These are phyloP conservation scores for Hydrolagus affinis DNA, from an alignment of 2,113 vertebrate genomes.

Conservation along the genomic window DNA sequence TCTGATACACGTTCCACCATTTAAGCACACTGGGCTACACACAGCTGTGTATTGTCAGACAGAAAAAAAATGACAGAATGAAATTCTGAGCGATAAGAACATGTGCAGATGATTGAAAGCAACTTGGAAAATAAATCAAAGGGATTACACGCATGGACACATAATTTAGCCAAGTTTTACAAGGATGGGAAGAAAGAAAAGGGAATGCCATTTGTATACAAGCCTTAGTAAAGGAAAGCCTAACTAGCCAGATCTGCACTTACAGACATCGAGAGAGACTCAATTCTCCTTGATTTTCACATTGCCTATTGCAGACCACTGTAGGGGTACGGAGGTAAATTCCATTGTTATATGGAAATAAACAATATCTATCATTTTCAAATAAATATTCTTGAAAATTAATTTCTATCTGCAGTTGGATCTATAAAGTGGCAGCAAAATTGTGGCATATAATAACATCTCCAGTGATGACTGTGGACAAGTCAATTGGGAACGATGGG, in stretches of 20 bases:
- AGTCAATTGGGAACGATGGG: too few relatives aligned
- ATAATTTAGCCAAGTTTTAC: not conserved
- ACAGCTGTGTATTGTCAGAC: slow-evolving; percentile 54
- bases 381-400: too few relatives aligned
- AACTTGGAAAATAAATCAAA: not conserved
- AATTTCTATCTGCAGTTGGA: too few relatives aligned
- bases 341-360: too few relatives aligned
- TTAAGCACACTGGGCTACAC: slow-evolving; percentile 77
- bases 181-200: not conserved
- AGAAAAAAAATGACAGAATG: slow-evolving; percentile 23
- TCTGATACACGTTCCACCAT: slow-evolving; percentile 75
- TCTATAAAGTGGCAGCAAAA: too few relatives aligned
- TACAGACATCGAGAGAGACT: slow-evolving; percentile 69
- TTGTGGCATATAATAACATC: too few relatives aligned
- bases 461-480: too few relatives aligned
- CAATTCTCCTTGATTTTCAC: slow-evolving; percentile 81
- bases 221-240: slow-evolving; percentile 42
- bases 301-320: slow-evolving; percentile 89
- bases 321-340: slow-evolving; percentile 31
- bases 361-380: too few relatives aligned
- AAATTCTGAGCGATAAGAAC: not conserved
- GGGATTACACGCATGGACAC: not conserved
- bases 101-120: not conserved
- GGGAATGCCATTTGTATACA: too few relatives aligned
- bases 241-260: slow-evolving; percentile 69